Evolutionary conservation across 2,797 vertebrate species (phyloP).

Genomic region (Enteromius trimaculatus): DNA sequence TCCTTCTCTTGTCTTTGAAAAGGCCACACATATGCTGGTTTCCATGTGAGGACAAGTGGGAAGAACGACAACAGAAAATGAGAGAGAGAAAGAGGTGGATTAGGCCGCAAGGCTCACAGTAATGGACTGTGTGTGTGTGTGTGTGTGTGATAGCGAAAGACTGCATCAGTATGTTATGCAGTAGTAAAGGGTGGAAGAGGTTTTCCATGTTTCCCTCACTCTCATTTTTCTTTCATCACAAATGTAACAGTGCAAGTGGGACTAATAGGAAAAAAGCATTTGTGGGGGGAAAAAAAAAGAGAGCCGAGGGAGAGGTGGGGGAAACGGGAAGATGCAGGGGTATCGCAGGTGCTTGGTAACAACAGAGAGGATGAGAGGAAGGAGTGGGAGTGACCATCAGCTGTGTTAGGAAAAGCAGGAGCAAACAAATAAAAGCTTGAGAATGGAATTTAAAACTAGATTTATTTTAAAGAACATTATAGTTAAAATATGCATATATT

Average conservation of each 20-base stretch:
- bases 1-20: conserved; percentile 35
- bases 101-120: not conserved
- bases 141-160: not conserved
- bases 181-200: conserved; percentile 26
- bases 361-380: conserved; percentile 5
- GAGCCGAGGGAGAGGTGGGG: not conserved
- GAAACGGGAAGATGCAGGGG: not conserved
- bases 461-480: not conserved
- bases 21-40: not conserved
- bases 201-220: conserved; percentile 30
- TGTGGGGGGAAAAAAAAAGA: not conserved
- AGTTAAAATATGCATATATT: too few relatives aligned
- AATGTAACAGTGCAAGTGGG: conserved; percentile 32
- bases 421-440: conserved; percentile 19
- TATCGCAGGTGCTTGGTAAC: conserved; percentile 29
- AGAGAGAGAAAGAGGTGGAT: not conserved
- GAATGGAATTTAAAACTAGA: not conserved
- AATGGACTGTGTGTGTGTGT: not conserved
- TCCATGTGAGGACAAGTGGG: not conserved
- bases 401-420: conserved; percentile 75
- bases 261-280: conserved; percentile 8
- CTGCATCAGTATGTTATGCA: conserved; percentile 7
- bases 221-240: conserved; percentile 34
- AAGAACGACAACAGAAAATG: not conserved
- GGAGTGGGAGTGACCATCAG: conserved; percentile 66